Conservation (phyloP, 1,140 invertebrate genomes). For the Trichomalopsis sarcophagae region DNA sequence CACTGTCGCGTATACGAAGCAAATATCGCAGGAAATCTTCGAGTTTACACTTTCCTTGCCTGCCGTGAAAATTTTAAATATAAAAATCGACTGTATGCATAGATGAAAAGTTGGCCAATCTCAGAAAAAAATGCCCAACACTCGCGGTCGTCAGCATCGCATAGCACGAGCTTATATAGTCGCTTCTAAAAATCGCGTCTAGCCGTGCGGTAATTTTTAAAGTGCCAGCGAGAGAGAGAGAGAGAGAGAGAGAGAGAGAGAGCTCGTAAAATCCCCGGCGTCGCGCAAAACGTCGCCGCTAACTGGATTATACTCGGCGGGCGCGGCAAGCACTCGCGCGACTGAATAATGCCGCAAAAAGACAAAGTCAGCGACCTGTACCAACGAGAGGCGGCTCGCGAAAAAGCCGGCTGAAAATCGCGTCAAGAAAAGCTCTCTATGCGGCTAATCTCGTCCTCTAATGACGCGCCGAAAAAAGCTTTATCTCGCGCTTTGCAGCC, state of each 20-base stretch:
- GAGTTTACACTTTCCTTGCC: no score
- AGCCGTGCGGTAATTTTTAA: constrained; percentile 22
- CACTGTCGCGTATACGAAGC: no score
- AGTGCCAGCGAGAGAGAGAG: neutral
- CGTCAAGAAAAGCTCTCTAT: neutral
- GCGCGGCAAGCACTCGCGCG: neutral
- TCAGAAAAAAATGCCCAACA: no score
- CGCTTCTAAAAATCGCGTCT: neutral
- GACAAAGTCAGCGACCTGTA: neutral
- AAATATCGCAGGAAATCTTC: no score
- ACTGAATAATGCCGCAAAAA: constrained; percentile 27
- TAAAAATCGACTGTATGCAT: no score
- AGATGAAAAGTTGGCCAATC: no score
- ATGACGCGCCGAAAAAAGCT: neutral
- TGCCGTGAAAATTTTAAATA: no score
- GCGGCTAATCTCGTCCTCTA: constrained; percentile 6
- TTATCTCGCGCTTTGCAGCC: neutral
- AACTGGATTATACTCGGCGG: constrained; percentile 19
- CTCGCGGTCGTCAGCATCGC: neutral
- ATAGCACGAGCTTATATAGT: no score
- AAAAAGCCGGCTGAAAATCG: constrained; percentile 5
- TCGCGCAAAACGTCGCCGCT: neutral
- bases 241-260: no score
- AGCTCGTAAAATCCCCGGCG: neutral
- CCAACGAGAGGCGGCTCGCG: neutral